These are phyloP conservation scores for Uropsilus gracilis DNA, from an alignment of 2,113 vertebrate species.

Conservation along the genomic window DNA sequence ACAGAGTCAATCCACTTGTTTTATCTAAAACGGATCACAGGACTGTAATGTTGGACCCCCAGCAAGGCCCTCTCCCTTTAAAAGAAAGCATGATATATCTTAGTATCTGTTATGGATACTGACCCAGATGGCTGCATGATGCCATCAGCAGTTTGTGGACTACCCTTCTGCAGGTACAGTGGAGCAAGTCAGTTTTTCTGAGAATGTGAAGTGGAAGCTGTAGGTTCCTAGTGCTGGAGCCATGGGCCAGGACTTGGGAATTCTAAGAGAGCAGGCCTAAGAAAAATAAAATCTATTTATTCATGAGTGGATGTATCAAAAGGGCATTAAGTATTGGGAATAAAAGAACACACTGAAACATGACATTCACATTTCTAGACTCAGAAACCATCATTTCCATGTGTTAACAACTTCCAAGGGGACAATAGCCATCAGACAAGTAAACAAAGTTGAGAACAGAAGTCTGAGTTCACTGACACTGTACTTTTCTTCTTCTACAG, in stretches of 20 bases:
- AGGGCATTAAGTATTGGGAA: constrained; percentile 26
- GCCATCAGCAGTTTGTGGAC: neutral
- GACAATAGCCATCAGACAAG: constrained; percentile 21
- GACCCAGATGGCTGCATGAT: neutral
- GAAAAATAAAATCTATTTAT: constrained; percentile 59
- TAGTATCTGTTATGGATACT: neutral
- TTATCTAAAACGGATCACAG: constrained; percentile 42
- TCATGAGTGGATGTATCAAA: constrained; percentile 44
- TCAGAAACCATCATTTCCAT: constrained; percentile 57
- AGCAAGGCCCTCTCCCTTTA: neutral
- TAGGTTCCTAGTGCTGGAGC: neutral
- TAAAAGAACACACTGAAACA: constrained; percentile 46
- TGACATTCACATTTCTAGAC: constrained; percentile 38
- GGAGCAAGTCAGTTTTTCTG: neutral
- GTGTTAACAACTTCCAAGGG: constrained; percentile 49
- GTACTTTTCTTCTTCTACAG: constrained; percentile 20
- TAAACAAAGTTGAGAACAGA: constrained; percentile 45
- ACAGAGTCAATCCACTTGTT: neutral
- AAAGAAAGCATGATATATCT: neutral
- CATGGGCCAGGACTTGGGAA: neutral
- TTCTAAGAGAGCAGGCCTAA: neutral
- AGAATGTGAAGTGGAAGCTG: neutral
- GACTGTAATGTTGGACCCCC: neutral
- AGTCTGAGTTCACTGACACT: neutral
- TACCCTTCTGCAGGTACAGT: neutral